Percentiles rank a stretch among this genome's conserved stretches.
Conservation (phyloP, 1,140 invertebrate species). For the Heliconius congener region DNA sequence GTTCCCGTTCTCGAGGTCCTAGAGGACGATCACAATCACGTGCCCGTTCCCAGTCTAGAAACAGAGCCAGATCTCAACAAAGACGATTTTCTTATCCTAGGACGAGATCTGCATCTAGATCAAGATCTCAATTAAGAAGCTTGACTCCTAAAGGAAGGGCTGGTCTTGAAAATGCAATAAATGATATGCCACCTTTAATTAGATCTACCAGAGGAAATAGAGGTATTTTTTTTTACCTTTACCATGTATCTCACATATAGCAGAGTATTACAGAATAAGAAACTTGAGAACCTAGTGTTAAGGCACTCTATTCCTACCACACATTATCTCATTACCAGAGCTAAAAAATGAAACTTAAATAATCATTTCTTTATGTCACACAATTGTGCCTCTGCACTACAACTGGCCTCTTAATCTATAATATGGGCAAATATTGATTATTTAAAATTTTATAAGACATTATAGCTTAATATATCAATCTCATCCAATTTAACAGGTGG, state of each 20-base stretch:
- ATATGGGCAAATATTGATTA: too few species aligned
- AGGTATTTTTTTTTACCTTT: slow-evolving; percentile 34
- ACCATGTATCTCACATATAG: not conserved
- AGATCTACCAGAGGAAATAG: slow-evolving; percentile 52
- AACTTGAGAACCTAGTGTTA: too few species aligned
- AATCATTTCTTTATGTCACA: too few species aligned
- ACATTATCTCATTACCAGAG: too few species aligned
- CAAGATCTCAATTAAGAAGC: slow-evolving; percentile 58
- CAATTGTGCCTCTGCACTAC: too few species aligned
- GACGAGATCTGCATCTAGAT: slow-evolving; percentile 58
- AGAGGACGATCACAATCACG: slow-evolving; percentile 46
- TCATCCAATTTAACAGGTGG: slow-evolving; percentile 50
- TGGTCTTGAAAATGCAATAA: slow-evolving; percentile 57
- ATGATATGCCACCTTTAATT: slow-evolving; percentile 57
- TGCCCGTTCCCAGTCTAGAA: slow-evolving; percentile 47
- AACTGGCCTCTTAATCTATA: too few species aligned
- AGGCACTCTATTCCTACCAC: too few species aligned
- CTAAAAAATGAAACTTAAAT: too few species aligned
- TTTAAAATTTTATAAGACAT: too few species aligned
- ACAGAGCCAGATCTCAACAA: slow-evolving; percentile 59
- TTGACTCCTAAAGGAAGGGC: slow-evolving; percentile 70
- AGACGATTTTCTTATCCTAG: slow-evolving; percentile 56
- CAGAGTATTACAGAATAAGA: too few species aligned
- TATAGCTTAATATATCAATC: slow-evolving; percentile 18
- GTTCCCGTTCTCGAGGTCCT: slow-evolving; percentile 54